Base-by-base conservation (phyloP, 1,140 invertebrate genomes). In the Drosophila sturtevanti region DNA sequence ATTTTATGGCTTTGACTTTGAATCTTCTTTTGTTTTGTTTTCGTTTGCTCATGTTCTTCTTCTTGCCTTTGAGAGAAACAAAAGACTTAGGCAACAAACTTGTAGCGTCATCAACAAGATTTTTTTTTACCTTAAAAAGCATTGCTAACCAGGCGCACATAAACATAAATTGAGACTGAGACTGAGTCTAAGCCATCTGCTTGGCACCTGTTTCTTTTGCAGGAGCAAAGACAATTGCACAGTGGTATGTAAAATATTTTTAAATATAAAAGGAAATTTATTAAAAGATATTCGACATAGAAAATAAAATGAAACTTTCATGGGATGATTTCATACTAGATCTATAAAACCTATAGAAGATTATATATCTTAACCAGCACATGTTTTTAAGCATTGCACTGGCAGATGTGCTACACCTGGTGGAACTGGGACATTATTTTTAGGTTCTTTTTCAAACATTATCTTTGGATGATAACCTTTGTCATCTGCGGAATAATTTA, bases 71-170 rank as follows among this genome's bases (percentile, higher is more conserved):
- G 56, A 73, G 38, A 41, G 35, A 66, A 66, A 69, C 79, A 89
- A 87, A 86, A 86, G 79, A 86, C 82, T 87, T 81, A 73, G 63
- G 68, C 82, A 82, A 79, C 82, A 75, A 86, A 87, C 82, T 87
- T 55, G 79, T 68, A 38, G 72, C 56, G 56, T 61, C 63, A 52
- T 48, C 51, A 68, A 68, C 58, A 81, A 54, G 67, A 69, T 81
- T 68, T 76, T 79, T 81, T 68, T 76, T 79, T 86, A 63, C 79
- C 79, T 84, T 87, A 84, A 89, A 87, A 87, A 89, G 79, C 76
- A 84, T 89, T 79, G 63, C 61, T 14, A 51, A 71, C 72, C 79
- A 87, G 82, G 84, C 82, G 82, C 82, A n/a, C 84, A 87, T 82
- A 68, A 82, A 22, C 66, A 51, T n/a, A 12, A 68, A 62, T 61